Evolutionary conservation across 2,113 vertebrate genomes (phyloP).

Genomic region (Tauraco erythrolophus): DNA sequence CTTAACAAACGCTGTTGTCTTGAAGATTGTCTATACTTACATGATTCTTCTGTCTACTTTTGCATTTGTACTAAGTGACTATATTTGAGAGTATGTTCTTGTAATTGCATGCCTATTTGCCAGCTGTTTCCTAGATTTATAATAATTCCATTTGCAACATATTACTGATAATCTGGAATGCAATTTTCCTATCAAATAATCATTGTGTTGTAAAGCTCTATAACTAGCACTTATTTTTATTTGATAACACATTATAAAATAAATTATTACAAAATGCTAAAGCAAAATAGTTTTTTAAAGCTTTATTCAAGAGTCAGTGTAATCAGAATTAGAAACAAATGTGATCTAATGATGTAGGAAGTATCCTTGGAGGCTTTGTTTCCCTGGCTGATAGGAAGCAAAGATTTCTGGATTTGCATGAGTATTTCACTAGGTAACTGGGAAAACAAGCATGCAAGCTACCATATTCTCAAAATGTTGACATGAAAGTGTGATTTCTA

Average conservation of each 20-base stretch:
- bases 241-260: not conserved
- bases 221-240: not conserved
- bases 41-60: not conserved
- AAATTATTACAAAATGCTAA: not conserved
- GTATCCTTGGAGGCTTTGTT: not conserved
- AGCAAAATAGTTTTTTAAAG: not conserved
- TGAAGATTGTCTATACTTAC: not conserved
- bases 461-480: not conserved
- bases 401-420: not conserved
- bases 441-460: not conserved
- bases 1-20: not conserved
- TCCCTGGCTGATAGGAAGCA: not conserved
- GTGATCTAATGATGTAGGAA: not conserved
- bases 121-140: not conserved
- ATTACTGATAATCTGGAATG: not conserved
- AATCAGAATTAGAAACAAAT: not conserved
- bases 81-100: not conserved
- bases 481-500: not conserved
- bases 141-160: not conserved
- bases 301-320: not conserved
- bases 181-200: not conserved
- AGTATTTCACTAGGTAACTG: not conserved
- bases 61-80: not conserved
- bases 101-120: not conserved
- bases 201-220: not conserved